phyloP scores from a whole-genome alignment of 2,888 invertebrate genomes.

The Andrena flavipes region DNA sequence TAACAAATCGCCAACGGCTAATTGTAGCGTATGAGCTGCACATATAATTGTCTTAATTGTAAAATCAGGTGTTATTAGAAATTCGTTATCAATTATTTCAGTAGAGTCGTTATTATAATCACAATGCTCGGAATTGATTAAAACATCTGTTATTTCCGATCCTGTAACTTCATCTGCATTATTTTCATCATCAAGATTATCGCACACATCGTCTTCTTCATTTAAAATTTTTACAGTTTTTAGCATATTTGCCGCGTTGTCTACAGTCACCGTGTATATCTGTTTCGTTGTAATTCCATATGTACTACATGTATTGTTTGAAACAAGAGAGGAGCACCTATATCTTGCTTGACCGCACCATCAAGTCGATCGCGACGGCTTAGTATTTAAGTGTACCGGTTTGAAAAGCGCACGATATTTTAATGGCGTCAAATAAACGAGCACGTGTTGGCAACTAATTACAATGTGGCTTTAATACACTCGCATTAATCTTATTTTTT shows the following conservation, averaged over 20 bases:
- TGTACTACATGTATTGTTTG: too few relatives aligned
- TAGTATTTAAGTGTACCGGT: too few relatives aligned
- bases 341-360: too few relatives aligned
- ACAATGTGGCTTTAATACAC: too few relatives aligned
- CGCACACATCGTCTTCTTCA: neutral
- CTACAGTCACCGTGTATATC: neutral
- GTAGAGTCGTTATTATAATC: neutral
- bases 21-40: constrained; percentile 5
- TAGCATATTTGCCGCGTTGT: constrained; percentile 1
- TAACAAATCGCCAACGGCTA: constrained; percentile 4
- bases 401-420: too few relatives aligned
- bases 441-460: too few relatives aligned
- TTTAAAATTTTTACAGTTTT: constrained; percentile 5
- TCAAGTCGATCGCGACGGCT: too few relatives aligned
- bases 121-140: neutral
- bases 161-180: neutral
- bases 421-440: too few relatives aligned
- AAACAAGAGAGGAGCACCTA: too few relatives aligned
- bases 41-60: constrained; percentile 15
- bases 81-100: constrained; percentile 2
- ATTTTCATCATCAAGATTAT: constrained; percentile 5
- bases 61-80: neutral
- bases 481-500: too few relatives aligned
- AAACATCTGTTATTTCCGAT: constrained; percentile 10
- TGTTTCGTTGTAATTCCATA: constrained; percentile 2